These are phyloP conservation scores for Noctua comes DNA, from an alignment of 2,888 invertebrate species.

Conservation along the genomic window DNA sequence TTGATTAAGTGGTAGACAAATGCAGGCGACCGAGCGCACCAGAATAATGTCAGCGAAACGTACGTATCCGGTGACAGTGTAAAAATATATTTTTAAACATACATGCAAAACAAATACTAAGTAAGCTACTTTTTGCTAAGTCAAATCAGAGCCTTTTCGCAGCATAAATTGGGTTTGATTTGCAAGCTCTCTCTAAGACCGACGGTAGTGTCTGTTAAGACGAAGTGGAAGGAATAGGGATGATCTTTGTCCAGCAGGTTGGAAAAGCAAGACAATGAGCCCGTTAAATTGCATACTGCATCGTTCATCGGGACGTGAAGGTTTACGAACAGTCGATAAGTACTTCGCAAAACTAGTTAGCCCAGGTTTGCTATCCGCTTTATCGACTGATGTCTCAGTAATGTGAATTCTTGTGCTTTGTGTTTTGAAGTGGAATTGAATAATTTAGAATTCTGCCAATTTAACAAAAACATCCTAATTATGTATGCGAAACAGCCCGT, in stretches of 20 bases:
- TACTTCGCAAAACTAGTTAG: constrained; percentile 77
- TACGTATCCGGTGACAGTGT: constrained; percentile 77
- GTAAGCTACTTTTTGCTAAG: constrained; percentile 11
- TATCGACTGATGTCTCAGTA: constrained; percentile 42
- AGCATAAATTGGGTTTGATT: constrained; percentile 7
- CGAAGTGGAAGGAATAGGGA: constrained; percentile 48
- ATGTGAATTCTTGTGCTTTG: constrained; percentile 13
- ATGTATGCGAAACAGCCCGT: constrained; percentile 13
- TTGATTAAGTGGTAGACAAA: constrained; percentile 82
- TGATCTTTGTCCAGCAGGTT: constrained; percentile 48
- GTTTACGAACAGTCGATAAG: constrained; percentile 65
- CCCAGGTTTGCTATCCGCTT: constrained; percentile 61
- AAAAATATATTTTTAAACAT: constrained; percentile 66
- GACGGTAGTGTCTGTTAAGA: constrained; percentile 1
- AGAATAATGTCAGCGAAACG: constrained; percentile 67
- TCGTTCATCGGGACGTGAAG: constrained; percentile 65
- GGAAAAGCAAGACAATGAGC: constrained; percentile 73
- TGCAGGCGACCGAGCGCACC: constrained; percentile 56
- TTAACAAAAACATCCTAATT: constrained; percentile 10
- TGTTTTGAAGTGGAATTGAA: constrained; percentile 4
- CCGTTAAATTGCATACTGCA: constrained; percentile 77
- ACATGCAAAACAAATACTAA: constrained; percentile 27
- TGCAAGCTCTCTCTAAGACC: background rate
- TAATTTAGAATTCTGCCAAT: background rate
- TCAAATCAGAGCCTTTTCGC: constrained; percentile 28